Percentiles rank a stretch among this genome's conserved stretches.
phyloP scores from a whole-genome alignment of 2,797 vertebrate species.

The Paramormyrops hopkinsi region DNA sequence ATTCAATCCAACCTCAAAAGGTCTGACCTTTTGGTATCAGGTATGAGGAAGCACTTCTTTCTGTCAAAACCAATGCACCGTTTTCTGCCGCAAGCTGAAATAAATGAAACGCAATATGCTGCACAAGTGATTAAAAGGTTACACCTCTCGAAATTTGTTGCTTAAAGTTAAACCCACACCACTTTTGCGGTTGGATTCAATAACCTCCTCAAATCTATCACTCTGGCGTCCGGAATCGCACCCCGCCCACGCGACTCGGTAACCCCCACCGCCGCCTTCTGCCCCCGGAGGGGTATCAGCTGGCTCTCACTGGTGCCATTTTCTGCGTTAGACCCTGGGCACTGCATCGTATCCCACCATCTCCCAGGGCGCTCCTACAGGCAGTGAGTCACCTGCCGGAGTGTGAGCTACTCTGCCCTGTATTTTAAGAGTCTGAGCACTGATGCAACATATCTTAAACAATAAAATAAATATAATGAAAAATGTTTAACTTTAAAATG shows the following conservation, averaged over 20 bases:
- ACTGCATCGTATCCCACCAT: no score
- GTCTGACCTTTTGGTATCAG: conserved; percentile 9
- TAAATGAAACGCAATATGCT: conserved; percentile 13
- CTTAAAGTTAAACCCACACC: conserved; percentile 1
- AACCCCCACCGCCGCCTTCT: not conserved
- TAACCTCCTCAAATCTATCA: not conserved
- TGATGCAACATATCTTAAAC: not conserved
- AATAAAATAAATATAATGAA: not conserved
- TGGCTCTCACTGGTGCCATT: not conserved
- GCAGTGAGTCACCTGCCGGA: not conserved
- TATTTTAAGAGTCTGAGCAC: not conserved
- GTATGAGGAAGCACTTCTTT: not conserved
- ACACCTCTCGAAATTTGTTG: conserved; percentile 11
- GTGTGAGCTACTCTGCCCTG: not conserved
- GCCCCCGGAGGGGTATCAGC: not conserved
- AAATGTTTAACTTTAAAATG: not conserved
- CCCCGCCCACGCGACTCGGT: not conserved
- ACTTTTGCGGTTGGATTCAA: conserved; percentile 13
- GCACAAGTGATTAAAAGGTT: conserved; percentile 6
- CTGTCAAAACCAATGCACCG: not conserved
- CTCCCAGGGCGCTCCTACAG: not conserved
- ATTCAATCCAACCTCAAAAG: not conserved
- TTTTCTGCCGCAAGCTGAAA: conserved; percentile 4
- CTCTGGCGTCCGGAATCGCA: not conserved
- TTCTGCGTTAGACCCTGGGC: not conserved